These are phyloP conservation scores for Oreochromis mossambicus DNA, from an alignment of 2,797 vertebrate species.

Conservation along the genomic window DNA sequence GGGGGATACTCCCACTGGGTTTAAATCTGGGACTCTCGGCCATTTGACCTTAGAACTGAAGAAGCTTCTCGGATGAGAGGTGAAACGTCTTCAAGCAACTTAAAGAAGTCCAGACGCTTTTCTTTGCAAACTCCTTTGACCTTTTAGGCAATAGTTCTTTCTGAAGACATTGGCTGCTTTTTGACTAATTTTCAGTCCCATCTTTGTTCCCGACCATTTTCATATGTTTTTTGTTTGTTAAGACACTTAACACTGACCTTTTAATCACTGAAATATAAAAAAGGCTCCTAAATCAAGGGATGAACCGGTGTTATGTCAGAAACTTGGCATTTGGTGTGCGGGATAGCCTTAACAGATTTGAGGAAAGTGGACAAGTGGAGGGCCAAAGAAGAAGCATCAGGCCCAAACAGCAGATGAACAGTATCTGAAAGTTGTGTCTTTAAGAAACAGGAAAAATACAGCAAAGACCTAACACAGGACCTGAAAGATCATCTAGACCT, in stretches of 20 bases:
- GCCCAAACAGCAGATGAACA: neutral
- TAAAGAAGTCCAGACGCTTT: too few species aligned
- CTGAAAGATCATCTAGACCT: neutral
- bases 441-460: neutral
- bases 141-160: neutral
- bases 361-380: neutral
- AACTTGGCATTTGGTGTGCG: neutral
- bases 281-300: neutral
- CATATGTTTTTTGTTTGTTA: neutral
- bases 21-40: too few species aligned
- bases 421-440: neutral
- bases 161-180: neutral
- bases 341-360: neutral
- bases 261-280: neutral
- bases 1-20: too few species aligned
- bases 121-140: too few species aligned
- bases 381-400: neutral
- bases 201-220: neutral
- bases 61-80: too few species aligned
- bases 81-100: too few species aligned
- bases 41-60: too few species aligned
- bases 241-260: neutral
- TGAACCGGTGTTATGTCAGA: neutral
- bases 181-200: neutral
- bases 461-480: neutral